Evolutionary conservation across 2,113 vertebrate genomes (phyloP), one percentile per base, ranked within the genome.

Genomic region (Mus pahari): DNA sequence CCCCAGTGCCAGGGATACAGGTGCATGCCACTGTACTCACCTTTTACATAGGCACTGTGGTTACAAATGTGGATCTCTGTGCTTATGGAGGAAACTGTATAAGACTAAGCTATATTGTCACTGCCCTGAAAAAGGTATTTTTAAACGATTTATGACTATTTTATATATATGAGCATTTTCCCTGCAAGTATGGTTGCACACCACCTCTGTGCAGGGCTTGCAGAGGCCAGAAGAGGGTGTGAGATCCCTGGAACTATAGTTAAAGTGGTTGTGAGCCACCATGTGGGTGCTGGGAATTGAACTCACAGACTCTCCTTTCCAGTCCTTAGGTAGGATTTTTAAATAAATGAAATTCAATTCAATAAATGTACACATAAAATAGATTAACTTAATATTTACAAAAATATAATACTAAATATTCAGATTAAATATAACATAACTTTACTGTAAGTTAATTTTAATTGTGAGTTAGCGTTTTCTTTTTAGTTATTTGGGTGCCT

Each of bases 271-370:
- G 33, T 55, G 17, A 79, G 1, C 50, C 53, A 33, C 31, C 33
- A 11, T 12, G 31, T 79, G 50, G 31, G 50, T 79, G 31, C 77
- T 20, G 77, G 77, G 33, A n/a, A 55, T 79, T 55, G 50, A 79
- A 55, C 17, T 22, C 48, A 48, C 48, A 6, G 28, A 78, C 16
- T 31, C 50, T 11, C 33, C 77, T 48, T 48, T 24, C 45, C 45
- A 77, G 42, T 26, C 14, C 42, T 26, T 48, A 7, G 24, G 71
- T n/a, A 77, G 31, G 12, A 48, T 3, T 64, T 92, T 78, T 94
- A 94, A 31, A 92, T 3, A 92, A 79, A 88, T 82, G 31, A n/a
- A 74, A 91, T 91, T 86, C 53, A 7, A 62, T 93, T 87, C 16
- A 3, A 36, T 87, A 83, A 94, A 4, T 79, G 89, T 74, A 90